Percentiles rank a stretch among this genome's conserved stretches.
These are phyloP conservation scores for Ochotona curzoniae DNA, from an alignment of 2,113 vertebrate species.

Conservation along the genomic window DNA sequence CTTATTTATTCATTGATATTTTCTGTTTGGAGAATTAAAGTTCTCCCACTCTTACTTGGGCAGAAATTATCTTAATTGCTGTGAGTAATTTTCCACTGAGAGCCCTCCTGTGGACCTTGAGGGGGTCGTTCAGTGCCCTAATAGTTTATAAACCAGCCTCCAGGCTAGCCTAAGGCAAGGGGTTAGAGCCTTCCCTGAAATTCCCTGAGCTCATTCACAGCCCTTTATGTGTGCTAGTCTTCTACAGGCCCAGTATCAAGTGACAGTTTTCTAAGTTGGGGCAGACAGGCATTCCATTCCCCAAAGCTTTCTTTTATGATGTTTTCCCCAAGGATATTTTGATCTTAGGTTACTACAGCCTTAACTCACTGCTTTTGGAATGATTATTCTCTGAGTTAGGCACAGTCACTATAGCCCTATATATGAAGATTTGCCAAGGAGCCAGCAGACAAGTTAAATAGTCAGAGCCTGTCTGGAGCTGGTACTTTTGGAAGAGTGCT, in stretches of 20 bases:
- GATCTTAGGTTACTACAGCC: not conserved
- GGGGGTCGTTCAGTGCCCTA: not conserved
- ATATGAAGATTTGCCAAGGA: not conserved
- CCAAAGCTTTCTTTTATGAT: not conserved
- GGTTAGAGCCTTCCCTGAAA: not conserved
- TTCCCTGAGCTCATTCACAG: not conserved
- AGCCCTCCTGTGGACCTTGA: not conserved
- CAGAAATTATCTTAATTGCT: not conserved
- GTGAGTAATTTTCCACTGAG: not conserved
- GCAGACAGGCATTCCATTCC: not conserved
- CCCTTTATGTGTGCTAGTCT: not conserved
- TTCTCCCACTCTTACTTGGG: not conserved
- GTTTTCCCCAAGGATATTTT: not conserved
- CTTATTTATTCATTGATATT: not conserved
- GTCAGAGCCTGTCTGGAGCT: not conserved
- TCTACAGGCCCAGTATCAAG: not conserved
- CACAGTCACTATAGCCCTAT: not conserved
- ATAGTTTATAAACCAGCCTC: not conserved
- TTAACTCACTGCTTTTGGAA: too few relatives aligned
- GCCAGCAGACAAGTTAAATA: not conserved
- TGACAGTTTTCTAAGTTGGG: not conserved
- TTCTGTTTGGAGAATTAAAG: not conserved
- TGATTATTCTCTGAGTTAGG: not conserved
- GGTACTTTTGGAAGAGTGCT: not conserved
- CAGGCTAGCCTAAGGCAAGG: not conserved